These are phyloP conservation scores for Malurus alboscapulatus DNA, from an alignment of 2,113 vertebrate species.

Conservation along the genomic window DNA sequence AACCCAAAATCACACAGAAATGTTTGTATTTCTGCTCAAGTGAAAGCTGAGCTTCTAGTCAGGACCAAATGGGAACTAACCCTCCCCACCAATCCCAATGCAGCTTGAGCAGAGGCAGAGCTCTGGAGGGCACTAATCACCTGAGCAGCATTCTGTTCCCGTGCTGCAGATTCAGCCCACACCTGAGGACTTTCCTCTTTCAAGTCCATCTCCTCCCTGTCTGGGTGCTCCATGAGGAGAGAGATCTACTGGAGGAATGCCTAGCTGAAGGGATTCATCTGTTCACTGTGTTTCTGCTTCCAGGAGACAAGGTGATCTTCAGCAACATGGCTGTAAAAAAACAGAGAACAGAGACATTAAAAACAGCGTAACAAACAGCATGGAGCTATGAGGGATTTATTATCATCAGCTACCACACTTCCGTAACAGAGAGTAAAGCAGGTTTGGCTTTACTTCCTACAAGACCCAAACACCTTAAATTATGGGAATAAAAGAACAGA, in stretches of 20 bases:
- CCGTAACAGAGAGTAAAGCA: neutral
- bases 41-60: neutral
- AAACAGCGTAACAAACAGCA: neutral
- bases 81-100: neutral
- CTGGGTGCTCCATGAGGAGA: slow-evolving; percentile 5
- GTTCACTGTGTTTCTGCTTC: slow-evolving; percentile 2
- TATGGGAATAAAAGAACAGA: neutral
- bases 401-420: neutral
- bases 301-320: slow-evolving; percentile 24
- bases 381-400: neutral
- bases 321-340: slow-evolving; percentile 41
- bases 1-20: neutral
- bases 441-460: neutral
- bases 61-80: fast-evolving
- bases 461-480: neutral
- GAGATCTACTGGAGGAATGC: neutral
- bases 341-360: neutral
- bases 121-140: slow-evolving; percentile 48
- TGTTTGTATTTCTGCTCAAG: neutral
- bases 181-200: slow-evolving; percentile 76
- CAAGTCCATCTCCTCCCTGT: slow-evolving; percentile 69
- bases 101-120: neutral
- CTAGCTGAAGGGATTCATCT: slow-evolving; percentile 61
- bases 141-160: slow-evolving; percentile 73
- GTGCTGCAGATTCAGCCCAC: slow-evolving; percentile 73